These are phyloP conservation scores for Apus apus DNA, from an alignment of 2,113 vertebrate genomes.

Conservation along the genomic window DNA sequence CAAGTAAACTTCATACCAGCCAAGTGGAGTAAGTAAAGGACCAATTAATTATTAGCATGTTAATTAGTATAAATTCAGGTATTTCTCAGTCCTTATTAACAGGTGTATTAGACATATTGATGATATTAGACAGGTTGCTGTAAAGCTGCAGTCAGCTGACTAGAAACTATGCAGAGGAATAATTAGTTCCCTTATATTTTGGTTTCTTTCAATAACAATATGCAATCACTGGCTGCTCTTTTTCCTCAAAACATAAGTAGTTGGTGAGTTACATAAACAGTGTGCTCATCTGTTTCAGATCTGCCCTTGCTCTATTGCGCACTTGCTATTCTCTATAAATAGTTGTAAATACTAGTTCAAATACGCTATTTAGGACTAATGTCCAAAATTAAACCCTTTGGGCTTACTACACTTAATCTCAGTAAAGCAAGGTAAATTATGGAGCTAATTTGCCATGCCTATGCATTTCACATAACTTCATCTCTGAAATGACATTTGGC, in stretches of 20 bases:
- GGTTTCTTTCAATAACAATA: not conserved
- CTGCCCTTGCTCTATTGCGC: conserved; percentile 16
- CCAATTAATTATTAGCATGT: not conserved
- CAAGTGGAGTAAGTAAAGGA: not conserved
- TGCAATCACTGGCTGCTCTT: not conserved
- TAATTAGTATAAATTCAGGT: not conserved
- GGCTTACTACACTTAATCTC: conserved; percentile 25
- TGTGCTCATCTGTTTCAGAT: not conserved
- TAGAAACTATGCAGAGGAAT: not conserved
- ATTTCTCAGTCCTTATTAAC: not conserved
- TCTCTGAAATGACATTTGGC: not conserved
- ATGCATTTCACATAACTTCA: conserved; percentile 34
- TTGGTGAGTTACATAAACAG: conserved; percentile 19
- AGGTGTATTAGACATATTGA: not conserved
- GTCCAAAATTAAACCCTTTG: conserved; percentile 33
- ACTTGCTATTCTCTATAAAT: conserved; percentile 40
- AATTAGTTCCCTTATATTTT: not conserved
- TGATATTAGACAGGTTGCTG: too few relatives aligned
- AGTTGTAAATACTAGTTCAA: conserved; percentile 45
- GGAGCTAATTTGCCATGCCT: not conserved
- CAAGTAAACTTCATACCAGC: not conserved
- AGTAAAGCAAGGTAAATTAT: not conserved
- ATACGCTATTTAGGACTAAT: not conserved
- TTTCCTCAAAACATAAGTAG: not conserved
- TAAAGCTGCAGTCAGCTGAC: not conserved